Evolutionary conservation across 1,140 invertebrate species (phyloP), one percentile per base, ranked within the genome.

Genomic region (Dinothrombium tinctorium): DNA sequence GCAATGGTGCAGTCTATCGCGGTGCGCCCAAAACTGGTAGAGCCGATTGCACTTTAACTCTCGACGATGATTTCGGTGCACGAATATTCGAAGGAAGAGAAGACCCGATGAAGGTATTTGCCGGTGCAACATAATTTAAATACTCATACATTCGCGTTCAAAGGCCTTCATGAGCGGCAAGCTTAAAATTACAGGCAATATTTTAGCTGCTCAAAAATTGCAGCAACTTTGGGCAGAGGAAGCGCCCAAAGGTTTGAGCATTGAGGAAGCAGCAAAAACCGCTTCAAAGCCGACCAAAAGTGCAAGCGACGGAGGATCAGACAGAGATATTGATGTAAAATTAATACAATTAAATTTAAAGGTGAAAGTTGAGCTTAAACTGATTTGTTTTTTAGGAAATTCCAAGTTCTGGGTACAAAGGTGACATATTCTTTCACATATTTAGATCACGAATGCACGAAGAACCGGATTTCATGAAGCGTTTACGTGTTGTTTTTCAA

Each of bases 171-270:
- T 90, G 73, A 73, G 72, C 54, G 81, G 83, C 21, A 83, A 82
- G 58, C 55, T 92, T 40, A 90, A 90, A 60, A 70, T 90, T 26
- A 69, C 73, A 50, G 87, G 87, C 41, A 90, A 92, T 54, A 74
- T 92, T 28, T 82, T 90, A 77, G 59, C 90, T 5, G 75, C 79
- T 5, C 83, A 90, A 60, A 92, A 90, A 60, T 59, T 94, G 29
- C 74, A 74, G 44, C 65, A 69, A 6, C 56, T 89, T 8, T 64
- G 83, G 33, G 6, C 41, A 11, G 45, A 46, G 35, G 35, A 41
- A 23, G 31, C 21, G 11, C 26, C 33, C 41, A 89, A 90, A 54
- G 73, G 60, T 59, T 92, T 20, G n/a, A 33, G 15, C 37, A 26
- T 11, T 11, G 8, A 28, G 1, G 24, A 37, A 22, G 19, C 33